These are phyloP conservation scores for Sebastes flavidus DNA, from an alignment of 2,797 vertebrate genomes.

Conservation along the genomic window DNA sequence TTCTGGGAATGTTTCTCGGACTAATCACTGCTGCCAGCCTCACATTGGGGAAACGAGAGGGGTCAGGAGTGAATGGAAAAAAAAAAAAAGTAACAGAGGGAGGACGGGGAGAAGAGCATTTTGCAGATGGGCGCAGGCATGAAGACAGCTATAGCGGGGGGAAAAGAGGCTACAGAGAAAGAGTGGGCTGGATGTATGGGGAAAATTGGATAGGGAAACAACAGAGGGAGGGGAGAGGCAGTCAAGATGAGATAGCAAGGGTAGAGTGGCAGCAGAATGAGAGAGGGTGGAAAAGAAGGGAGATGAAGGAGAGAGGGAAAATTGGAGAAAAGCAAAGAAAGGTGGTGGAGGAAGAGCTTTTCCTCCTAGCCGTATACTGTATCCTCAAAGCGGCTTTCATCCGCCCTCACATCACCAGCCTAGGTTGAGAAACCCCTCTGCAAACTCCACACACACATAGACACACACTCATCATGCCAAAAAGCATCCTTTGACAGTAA, in stretches of 20 bases:
- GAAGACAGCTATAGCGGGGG: slow-evolving; percentile 36
- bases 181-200: slow-evolving; percentile 49
- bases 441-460: slow-evolving; percentile 26
- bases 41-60: slow-evolving; percentile 11
- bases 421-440: slow-evolving; percentile 47
- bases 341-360: slow-evolving; percentile 55
- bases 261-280: slow-evolving; percentile 50
- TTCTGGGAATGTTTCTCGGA: slow-evolving; percentile 6
- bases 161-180: slow-evolving; percentile 30
- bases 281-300: slow-evolving; percentile 39
- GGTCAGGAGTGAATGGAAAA: not conserved
- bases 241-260: slow-evolving; percentile 55
- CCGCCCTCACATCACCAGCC: slow-evolving; percentile 56
- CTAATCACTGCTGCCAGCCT: slow-evolving; percentile 20
- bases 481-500: slow-evolving; percentile 55
- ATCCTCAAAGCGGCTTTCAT: slow-evolving; percentile 76
- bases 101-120: slow-evolving; percentile 26
- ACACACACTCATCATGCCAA: slow-evolving; percentile 41
- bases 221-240: slow-evolving; percentile 56
- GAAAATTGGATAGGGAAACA: slow-evolving; percentile 68
- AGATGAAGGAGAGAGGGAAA: slow-evolving; percentile 32
- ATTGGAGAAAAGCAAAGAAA: slow-evolving; percentile 52
- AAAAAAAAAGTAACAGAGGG: slow-evolving; percentile 23
- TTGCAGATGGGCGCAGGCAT: slow-evolving; percentile 40
- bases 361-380: slow-evolving; percentile 40